Evolutionary conservation across 2,113 vertebrate species (phyloP).

Genomic region (Propithecus coquereli): DNA sequence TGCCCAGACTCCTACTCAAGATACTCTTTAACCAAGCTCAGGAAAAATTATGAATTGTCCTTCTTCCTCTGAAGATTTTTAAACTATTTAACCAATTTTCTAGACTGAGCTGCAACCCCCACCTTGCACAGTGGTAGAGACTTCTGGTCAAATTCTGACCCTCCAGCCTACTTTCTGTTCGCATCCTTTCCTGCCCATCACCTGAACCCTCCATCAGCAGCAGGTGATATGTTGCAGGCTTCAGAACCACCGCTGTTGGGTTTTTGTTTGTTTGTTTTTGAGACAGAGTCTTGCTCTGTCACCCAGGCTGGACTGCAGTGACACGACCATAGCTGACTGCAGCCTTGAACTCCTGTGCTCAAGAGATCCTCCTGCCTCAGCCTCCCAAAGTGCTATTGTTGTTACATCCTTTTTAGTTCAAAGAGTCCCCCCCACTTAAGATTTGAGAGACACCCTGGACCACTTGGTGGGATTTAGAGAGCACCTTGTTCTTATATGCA

Average conservation of each 20-base stretch:
- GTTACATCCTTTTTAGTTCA: background rate
- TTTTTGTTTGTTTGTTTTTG: too few relatives aligned
- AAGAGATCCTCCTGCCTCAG: too few relatives aligned
- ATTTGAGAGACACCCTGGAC: background rate
- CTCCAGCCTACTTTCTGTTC: accelerated
- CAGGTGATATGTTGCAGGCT: background rate
- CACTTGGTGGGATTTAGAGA: background rate
- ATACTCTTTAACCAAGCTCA: background rate
- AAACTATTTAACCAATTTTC: background rate
- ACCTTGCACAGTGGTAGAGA: background rate
- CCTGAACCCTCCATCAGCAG: background rate
- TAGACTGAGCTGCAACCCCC: background rate
- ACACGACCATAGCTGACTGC: too few relatives aligned
- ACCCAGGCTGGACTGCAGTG: too few relatives aligned
- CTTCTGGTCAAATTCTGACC: background rate
- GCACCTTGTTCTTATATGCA: background rate
- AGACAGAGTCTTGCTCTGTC: too few relatives aligned
- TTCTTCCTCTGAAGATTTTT: background rate
- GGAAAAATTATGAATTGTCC: background rate
- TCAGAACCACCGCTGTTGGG: background rate
- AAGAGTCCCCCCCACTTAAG: background rate
- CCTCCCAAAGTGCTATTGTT: too few relatives aligned
- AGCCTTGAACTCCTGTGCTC: too few relatives aligned
- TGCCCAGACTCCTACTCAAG: background rate
- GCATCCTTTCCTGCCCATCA: background rate